Evolutionary conservation across 2,888 invertebrate genomes (phyloP).

Genomic region (Microchrysa polita): DNA sequence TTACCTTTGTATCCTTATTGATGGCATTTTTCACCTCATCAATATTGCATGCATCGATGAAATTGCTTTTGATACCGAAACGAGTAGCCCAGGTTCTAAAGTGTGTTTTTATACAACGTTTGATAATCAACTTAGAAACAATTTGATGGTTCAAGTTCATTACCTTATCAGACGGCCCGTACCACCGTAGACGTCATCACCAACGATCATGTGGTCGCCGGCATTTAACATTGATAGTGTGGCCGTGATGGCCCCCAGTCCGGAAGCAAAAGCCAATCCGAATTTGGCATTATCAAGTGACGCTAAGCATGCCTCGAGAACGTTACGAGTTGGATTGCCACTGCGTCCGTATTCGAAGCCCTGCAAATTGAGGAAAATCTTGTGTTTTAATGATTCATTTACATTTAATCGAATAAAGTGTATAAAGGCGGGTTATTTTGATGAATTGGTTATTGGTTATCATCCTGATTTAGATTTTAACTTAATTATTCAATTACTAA

Average conservation of each 20-base stretch:
- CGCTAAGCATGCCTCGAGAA: conserved; percentile 89
- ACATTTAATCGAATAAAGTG: too few relatives aligned
- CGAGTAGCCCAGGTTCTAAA: conserved; percentile 72
- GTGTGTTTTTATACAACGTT: too few relatives aligned
- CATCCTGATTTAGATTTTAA: too few relatives aligned
- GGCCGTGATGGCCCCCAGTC: conserved; percentile 85
- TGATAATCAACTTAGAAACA: not conserved
- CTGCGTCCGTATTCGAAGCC: conserved; percentile 92
- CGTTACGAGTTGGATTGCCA: conserved; percentile 92
- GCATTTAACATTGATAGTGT: conserved; percentile 77
- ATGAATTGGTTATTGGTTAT: too few relatives aligned
- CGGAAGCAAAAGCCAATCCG: conserved; percentile 86
- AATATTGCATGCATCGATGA: conserved; percentile 79
- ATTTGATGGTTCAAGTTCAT: conserved; percentile 55
- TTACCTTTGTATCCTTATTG: conserved; percentile 85
- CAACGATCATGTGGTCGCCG: conserved; percentile 91
- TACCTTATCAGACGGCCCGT: conserved; percentile 80
- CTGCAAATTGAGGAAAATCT: too few relatives aligned
- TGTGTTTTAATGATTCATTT: too few relatives aligned
- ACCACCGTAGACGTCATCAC: conserved; percentile 96
- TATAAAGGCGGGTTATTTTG: too few relatives aligned
- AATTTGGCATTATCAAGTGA: conserved; percentile 89
- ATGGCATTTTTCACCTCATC: conserved; percentile 75
- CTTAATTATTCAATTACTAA: too few relatives aligned
- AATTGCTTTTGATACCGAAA: conserved; percentile 78